These are phyloP conservation scores for Hyalella azteca DNA, from an alignment of 2,888 invertebrate species.

Conservation along the genomic window DNA sequence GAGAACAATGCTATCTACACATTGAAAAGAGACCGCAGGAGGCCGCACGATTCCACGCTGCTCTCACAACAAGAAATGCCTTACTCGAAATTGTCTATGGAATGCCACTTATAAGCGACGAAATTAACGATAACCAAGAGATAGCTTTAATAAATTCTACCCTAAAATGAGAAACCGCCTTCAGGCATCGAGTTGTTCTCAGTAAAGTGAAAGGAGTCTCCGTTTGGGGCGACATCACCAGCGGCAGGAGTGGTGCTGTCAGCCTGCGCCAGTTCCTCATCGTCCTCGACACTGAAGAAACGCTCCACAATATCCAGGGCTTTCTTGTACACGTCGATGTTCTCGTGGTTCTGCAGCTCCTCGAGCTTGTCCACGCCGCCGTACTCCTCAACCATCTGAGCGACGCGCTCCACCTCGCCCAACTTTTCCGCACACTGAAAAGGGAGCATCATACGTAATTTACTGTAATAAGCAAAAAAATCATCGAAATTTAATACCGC, in stretches of 20 bases:
- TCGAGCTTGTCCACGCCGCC: conserved; percentile 70
- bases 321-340: conserved; percentile 65
- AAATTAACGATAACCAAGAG: neutral
- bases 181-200: conserved; percentile 49
- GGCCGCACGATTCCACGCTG: neutral
- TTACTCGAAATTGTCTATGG: neutral
- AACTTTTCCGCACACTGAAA: conserved; percentile 76
- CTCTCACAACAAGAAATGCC: neutral
- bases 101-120: neutral
- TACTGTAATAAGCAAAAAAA: neutral
- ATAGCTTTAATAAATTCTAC: neutral
- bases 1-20: neutral
- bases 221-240: neutral
- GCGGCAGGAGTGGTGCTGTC: neutral
- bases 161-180: conserved; percentile 50
- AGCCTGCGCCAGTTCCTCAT: conserved; percentile 32
- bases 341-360: conserved; percentile 66
- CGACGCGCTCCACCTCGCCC: conserved; percentile 77
- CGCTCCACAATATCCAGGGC: conserved; percentile 65
- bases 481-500: too few relatives aligned
- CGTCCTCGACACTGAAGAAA: conserved; percentile 64
- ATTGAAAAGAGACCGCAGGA: neutral
- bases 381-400: conserved; percentile 84
- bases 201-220: conserved; percentile 9
- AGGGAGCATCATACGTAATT: conserved; percentile 47